Evolutionary conservation across 2,888 invertebrate species (phyloP).

Genomic region (Dryobota labecula): DNA sequence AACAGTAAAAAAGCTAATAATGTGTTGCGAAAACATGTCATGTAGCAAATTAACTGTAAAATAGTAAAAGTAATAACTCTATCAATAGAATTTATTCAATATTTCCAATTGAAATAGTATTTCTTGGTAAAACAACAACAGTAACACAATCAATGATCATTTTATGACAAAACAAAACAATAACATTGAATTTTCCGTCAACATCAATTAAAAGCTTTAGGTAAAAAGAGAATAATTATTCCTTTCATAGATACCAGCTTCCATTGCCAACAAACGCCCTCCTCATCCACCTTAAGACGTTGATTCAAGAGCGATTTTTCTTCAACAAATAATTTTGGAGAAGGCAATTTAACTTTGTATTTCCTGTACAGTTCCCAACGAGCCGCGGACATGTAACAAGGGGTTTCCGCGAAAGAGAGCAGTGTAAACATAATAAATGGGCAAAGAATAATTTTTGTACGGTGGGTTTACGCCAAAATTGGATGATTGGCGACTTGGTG

Average conservation of each 20-base stretch:
- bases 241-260: constrained; percentile 52
- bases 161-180: constrained; percentile 55
- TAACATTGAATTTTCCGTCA: constrained; percentile 66
- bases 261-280: neutral
- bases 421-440: constrained; percentile 81
- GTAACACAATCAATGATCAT: constrained; percentile 48
- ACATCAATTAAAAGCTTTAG: constrained; percentile 65
- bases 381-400: constrained; percentile 68
- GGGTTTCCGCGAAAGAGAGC: constrained; percentile 74
- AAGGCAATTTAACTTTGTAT: constrained; percentile 43
- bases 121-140: constrained; percentile 19
- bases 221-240: constrained; percentile 66
- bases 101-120: constrained; percentile 5
- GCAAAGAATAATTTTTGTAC: constrained; percentile 76
- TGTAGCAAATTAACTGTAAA: constrained; percentile 15
- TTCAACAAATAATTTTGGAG: constrained; percentile 16
- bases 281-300: constrained; percentile 14
- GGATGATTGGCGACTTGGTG: constrained; percentile 80
- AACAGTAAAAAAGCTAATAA: constrained; percentile 23
- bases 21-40: constrained; percentile 20
- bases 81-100: constrained; percentile 11
- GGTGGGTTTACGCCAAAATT: constrained; percentile 78
- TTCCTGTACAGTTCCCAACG: constrained; percentile 64
- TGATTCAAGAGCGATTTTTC: constrained; percentile 46
- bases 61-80: constrained; percentile 33